Evolutionary conservation across 2,888 invertebrate species (phyloP), one percentile per base, ranked within the genome.

Genomic region (Ichneumoninae sp.): DNA sequence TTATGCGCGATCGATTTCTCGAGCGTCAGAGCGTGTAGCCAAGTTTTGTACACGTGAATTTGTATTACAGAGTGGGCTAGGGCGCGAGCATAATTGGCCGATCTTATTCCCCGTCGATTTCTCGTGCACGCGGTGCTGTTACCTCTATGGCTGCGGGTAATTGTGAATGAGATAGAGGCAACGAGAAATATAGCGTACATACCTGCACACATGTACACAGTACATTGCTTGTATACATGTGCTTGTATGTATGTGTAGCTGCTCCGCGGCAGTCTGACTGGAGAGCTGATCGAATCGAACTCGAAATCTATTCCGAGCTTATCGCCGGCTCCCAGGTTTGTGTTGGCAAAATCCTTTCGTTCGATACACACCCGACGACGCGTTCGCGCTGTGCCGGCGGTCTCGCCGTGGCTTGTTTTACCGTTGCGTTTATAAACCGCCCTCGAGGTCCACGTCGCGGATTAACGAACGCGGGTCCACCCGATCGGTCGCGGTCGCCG

Each of bases 41-140:
- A 76, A 83, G 40, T 83, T 80, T 83, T 76, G 66, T 83, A 83
- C 75, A 70, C 50, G 76, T 40, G 60, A 80, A 80, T 70, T 76
- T 76, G 75, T 47, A 75, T 54, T 70, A 70, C 79, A 52, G 78
- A 76, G 82, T 74, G 77, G 72, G 84, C 33, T 33, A 74, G 30
- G 66, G 47, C 50, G 47, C 70, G 70, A 80, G 33, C 30, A 87
- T 88, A 88, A 90, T 90, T 89, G 90, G 76, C 80, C 82, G 87
- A 80, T 86, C 87, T 89, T 90, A 86, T 89, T 89, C 85, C 86
- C 60, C 83, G 83, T 68, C 82, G 65, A 84, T 69, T 30, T 40
- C 80, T 68, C 62, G 60, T 72, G 71, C 44, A 26, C 76, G 79
- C 80, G 72, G 60, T 65, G 83, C 72, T 84, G 84, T 89, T 88